Conservation (phyloP, 2,113 vertebrate genomes). For the Cardinalis cardinalis region DNA sequence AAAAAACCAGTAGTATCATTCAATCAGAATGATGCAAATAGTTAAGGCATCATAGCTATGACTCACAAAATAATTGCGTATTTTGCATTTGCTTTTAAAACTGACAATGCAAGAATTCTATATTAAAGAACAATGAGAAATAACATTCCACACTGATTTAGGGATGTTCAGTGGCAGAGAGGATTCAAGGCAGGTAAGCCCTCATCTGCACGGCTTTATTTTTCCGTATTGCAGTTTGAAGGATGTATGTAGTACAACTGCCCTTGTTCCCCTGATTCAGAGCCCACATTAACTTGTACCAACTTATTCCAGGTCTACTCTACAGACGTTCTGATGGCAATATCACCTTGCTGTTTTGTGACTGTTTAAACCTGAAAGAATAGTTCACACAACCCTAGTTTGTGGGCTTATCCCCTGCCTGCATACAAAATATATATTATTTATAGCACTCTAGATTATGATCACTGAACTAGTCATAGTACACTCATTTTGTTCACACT, state of each 20-base stretch:
- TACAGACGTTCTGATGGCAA: neutral
- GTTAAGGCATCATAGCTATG: neutral
- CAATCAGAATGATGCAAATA: neutral
- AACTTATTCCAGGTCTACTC: neutral
- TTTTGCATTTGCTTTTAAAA: neutral
- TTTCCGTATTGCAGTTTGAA: neutral
- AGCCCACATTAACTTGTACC: neutral
- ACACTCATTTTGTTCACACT: neutral
- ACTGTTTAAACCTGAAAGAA: neutral
- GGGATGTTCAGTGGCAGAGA: too few relatives aligned
- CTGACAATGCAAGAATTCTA: neutral
- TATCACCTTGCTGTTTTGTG: neutral
- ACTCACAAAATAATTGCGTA: neutral
- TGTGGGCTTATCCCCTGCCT: neutral
- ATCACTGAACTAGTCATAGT: neutral
- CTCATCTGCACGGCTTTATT: neutral
- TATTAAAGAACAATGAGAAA: neutral
- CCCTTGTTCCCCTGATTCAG: neutral
- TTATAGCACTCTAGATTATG: neutral
- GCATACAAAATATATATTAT: neutral
- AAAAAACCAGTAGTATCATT: rapidly evolving
- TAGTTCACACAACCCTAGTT: neutral
- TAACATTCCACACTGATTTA: neutral
- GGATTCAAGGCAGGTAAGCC: neutral
- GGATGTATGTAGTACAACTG: neutral